Conservation (phyloP, 2,113 vertebrate genomes). For the Micromys minutus region DNA sequence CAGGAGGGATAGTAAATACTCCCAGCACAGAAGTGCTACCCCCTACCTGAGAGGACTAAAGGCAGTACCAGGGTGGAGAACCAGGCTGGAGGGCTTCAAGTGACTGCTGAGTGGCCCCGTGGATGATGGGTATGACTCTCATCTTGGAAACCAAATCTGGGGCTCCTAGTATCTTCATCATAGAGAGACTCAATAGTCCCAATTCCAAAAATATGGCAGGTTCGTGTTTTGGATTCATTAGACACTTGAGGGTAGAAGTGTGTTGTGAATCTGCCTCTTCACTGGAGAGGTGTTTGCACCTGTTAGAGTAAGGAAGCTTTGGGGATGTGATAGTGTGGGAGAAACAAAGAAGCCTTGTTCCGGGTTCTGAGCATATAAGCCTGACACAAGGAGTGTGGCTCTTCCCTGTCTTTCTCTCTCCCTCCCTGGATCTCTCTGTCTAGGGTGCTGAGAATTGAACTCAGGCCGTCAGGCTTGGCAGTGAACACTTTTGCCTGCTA, state of each 20-base stretch:
- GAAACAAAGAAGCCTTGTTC: neutral
- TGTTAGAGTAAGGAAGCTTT: neutral
- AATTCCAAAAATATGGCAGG: neutral
- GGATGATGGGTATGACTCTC: neutral
- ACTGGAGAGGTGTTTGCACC: neutral
- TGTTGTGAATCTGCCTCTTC: slow-evolving; percentile 12
- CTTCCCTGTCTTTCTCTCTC: neutral
- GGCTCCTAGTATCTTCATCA: neutral
- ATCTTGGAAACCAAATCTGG: neutral
- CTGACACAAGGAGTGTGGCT: neutral
- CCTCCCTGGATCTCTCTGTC: neutral
- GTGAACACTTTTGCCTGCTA: neutral
- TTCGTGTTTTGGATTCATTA: neutral
- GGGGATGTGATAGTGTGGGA: neutral
- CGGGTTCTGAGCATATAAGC: neutral
- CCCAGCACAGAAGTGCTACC: neutral
- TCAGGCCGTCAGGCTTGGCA: neutral
- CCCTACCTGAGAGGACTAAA: neutral
- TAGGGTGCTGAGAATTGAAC: neutral
- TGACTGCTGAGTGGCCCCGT: neutral
- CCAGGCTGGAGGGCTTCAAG: neutral
- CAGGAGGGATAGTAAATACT: neutral
- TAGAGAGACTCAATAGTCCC: neutral
- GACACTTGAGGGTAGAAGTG: neutral
- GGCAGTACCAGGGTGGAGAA: neutral